A percentile compares a stretch with the other conserved stretches of the same genome.
phyloP scores from a whole-genome alignment of 2,888 invertebrate genomes.

The Calameuta filiformis region DNA sequence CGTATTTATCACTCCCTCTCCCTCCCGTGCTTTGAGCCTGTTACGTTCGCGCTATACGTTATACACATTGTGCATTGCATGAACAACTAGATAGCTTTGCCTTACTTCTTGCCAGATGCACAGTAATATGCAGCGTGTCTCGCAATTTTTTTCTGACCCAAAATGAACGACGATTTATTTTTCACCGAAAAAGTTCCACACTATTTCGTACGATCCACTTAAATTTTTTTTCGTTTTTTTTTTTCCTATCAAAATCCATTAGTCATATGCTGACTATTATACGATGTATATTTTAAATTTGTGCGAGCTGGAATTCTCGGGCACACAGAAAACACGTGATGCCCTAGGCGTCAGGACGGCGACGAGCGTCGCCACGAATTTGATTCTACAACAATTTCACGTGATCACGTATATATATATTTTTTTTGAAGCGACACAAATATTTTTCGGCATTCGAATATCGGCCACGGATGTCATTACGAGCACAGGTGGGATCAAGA shows the following conservation, averaged over 20 bases:
- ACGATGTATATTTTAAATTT: neutral
- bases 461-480: neutral
- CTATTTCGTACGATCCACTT: neutral
- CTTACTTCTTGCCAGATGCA: neutral
- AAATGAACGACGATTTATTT: neutral
- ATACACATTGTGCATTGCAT: neutral
- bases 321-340: neutral
- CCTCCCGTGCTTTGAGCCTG: neutral
- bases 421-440: neutral
- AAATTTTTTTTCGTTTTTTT: neutral
- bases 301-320: neutral
- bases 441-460: neutral
- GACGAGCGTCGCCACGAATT: neutral
- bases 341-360: neutral
- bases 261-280: neutral
- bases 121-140: neutral
- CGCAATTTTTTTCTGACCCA: neutral
- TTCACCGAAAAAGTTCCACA: neutral
- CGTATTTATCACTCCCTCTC: constrained; percentile 1
- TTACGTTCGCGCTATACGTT: neutral
- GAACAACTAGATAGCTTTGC: neutral
- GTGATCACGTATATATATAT: neutral
- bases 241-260: neutral
- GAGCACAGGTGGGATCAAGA: neutral
- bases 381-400: neutral